Conservation (phyloP, 92 coral and sea anemone species). For the Hydrozoanthus gracilis region DNA sequence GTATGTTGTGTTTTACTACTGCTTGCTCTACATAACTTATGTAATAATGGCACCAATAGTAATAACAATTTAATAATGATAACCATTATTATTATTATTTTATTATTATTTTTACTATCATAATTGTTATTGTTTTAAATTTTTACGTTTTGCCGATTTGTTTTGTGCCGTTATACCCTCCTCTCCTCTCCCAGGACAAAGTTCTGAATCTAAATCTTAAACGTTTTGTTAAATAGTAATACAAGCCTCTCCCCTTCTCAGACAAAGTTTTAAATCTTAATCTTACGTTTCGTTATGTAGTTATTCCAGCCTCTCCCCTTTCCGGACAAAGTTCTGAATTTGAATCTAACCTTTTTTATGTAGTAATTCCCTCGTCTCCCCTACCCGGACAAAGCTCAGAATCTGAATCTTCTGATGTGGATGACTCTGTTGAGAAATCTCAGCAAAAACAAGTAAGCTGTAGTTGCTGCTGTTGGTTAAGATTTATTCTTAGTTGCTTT, state of each 20-base stretch:
- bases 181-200: not conserved
- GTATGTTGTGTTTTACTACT: no score
- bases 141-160: not conserved
- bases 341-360: no score
- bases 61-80: no score
- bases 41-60: no score
- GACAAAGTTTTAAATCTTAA: not conserved
- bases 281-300: not conserved
- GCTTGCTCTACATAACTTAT: no score
- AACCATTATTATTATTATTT: no score
- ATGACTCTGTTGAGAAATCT: constrained; percentile 4
- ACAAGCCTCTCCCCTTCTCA: not conserved
- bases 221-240: not conserved
- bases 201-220: not conserved
- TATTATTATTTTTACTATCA: no score
- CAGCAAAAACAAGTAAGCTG: constrained; percentile 22
- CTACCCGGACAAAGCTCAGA: constrained; percentile 22
- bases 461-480: not conserved
- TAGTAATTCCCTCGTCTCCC: no score
- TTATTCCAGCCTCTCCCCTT: not conserved
- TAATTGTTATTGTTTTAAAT: not conserved
- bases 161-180: not conserved
- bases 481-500: not conserved
- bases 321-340: no score
- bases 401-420: constrained; percentile 45